Evolutionary conservation across 2,797 vertebrate species (phyloP), one percentile per base, ranked within the genome.

Genomic region (Takifugu rubripes): DNA sequence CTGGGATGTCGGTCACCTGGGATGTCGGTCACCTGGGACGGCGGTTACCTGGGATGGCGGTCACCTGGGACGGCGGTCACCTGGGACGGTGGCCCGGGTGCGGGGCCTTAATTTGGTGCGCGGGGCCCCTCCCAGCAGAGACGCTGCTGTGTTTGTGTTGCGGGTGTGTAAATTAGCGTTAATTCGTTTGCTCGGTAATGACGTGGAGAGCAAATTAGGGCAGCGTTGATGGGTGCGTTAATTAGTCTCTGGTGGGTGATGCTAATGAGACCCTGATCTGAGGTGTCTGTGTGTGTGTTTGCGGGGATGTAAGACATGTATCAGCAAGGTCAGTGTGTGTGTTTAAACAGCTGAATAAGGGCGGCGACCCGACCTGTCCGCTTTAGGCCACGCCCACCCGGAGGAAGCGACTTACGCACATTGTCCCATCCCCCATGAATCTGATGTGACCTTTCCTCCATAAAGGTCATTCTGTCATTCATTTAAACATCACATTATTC

Each of bases 151-250:
- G 89, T 91, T 90, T 92, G 89, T 90, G 90, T 92, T 89, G 88
- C 81, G 87, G 87, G 79, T 85, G 84, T 89, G 85, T 89, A 86
- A 89, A 91, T 91, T 90, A 90, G 84, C 79, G 54, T 79, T 91
- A 90, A 92, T 91, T 91, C 81, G 86, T 91, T 90, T 91, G 88
- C 91, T 91, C 84, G 84, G 87, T 91, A 91, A 90, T 90, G 89
- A 91, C 88, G 88, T 88, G 87, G 85, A 89, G 87, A 88, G 85
- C 77, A 90, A 91, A 91, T 91, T 89, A 90, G 87, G 85, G 77
- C 86, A 88, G 85, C 84, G 88, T 89, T 90, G 89, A 91, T 86
- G 87, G 87, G 88, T 84, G 89, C 85, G 84, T 87, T 91, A 92
- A 92, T 92, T 87, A 90, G 90, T 88, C 91, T 90, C 90, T 82